Conservation (phyloP, 2,113 vertebrate species). For the Crotophaga sulcirostris region DNA sequence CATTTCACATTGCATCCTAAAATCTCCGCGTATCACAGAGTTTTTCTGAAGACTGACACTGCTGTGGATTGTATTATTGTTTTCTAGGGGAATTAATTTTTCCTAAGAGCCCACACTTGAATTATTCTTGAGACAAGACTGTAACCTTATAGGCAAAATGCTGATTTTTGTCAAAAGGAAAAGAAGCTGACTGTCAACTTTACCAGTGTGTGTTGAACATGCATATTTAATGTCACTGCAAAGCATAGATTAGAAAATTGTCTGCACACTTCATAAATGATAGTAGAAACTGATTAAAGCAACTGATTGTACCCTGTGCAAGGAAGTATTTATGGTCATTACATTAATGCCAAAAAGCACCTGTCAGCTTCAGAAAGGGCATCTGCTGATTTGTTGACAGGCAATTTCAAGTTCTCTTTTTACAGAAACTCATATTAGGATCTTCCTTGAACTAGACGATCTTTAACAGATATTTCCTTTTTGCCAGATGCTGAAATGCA, state of each 20-base stretch:
- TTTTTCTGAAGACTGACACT: neutral
- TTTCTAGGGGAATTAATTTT: neutral
- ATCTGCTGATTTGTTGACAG: constrained; percentile 48
- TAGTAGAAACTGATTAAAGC: constrained; percentile 54
- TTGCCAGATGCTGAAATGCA: constrained; percentile 36
- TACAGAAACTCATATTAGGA: constrained; percentile 43
- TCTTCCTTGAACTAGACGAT: neutral
- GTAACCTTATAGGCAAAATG: neutral
- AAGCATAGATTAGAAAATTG: constrained; percentile 25
- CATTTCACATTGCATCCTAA: neutral
- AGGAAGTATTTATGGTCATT: constrained; percentile 35
- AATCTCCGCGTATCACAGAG: neutral
- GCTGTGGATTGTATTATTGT: neutral
- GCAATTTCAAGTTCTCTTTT: constrained; percentile 54
- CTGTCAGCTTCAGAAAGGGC: constrained; percentile 45
- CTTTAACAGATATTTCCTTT: constrained; percentile 29
- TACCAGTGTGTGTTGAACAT: neutral
- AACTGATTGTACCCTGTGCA: constrained; percentile 2
- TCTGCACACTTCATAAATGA: neutral
- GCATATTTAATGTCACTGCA: neutral
- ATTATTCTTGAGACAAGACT: neutral
- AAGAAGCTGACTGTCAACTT: neutral
- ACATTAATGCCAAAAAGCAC: constrained; percentile 32
- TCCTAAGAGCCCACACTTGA: neutral
- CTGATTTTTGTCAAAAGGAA: neutral